Evolutionary conservation across 2,797 vertebrate genomes (phyloP).

Genomic region (Chrosomus eos): DNA sequence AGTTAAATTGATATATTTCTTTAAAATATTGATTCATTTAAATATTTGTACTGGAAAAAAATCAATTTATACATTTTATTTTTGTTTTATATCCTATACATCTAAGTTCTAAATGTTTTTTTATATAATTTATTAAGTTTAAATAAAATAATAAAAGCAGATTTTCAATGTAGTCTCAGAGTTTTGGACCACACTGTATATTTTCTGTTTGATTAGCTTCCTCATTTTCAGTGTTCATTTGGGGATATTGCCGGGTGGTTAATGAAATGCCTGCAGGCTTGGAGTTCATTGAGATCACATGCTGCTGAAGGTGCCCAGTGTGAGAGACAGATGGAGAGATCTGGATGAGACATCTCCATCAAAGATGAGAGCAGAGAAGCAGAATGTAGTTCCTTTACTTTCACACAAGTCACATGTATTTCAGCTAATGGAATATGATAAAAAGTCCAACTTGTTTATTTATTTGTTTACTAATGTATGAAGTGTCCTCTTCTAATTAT

Average conservation of each 20-base stretch:
- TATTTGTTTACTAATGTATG: neutral
- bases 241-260: conserved; percentile 56
- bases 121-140: neutral
- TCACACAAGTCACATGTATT: neutral
- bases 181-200: neutral
- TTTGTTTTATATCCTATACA: neutral
- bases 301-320: conserved; percentile 62
- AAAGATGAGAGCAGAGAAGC: conserved; percentile 33
- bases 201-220: conserved; percentile 40
- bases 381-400: conserved; percentile 61
- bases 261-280: conserved; percentile 63
- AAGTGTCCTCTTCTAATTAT: conserved; percentile 6
- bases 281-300: conserved; percentile 61
- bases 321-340: conserved; percentile 70
- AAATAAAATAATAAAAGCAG: neutral
- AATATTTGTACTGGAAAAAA: neutral
- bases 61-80: neutral
- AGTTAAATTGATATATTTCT: neutral
- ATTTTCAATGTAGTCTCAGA: neutral
- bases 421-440: neutral
- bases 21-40: neutral
- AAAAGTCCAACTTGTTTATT: neutral
- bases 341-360: conserved; percentile 69
- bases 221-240: conserved; percentile 28
- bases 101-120: neutral